Percentiles rank a stretch among this genome's conserved stretches.
Evolutionary conservation across 2,888 invertebrate species (phyloP).

Genomic region (Parapristionchus giblindavisi): DNA sequence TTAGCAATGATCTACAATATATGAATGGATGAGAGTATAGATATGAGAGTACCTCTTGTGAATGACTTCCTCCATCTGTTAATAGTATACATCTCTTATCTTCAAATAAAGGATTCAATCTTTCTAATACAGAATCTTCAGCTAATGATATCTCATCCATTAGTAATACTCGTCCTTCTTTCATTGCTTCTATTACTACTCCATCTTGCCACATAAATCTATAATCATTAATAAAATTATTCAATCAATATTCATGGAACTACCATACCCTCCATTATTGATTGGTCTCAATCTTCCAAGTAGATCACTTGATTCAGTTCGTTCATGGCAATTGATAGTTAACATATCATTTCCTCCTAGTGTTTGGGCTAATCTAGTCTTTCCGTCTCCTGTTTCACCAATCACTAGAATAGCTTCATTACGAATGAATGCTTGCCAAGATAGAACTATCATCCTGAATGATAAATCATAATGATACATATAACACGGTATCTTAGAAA

Average conservation of each 20-base stretch:
- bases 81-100: slow-evolving; percentile 88
- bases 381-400: slow-evolving; percentile 84
- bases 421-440: slow-evolving; percentile 83
- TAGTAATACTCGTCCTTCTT: slow-evolving; percentile 85
- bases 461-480: background rate
- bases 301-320: slow-evolving; percentile 97
- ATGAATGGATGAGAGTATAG: background rate
- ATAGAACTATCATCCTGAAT: slow-evolving; percentile 75
- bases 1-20: slow-evolving; percentile 72
- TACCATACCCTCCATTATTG: slow-evolving; percentile 53
- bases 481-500: too few species aligned
- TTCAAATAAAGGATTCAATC: slow-evolving; percentile 92
- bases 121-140: slow-evolving; percentile 83
- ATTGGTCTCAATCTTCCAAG: slow-evolving; percentile 93
- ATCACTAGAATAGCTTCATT: slow-evolving; percentile 93
- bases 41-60: slow-evolving; percentile 14
- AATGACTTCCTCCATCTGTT: slow-evolving; percentile 82
- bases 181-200: slow-evolving; percentile 90
- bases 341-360: slow-evolving; percentile 78
- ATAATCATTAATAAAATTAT: background rate
- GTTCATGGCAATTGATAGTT: slow-evolving; percentile 94
- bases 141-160: slow-evolving; percentile 99
- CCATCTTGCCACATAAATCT: slow-evolving; percentile 94
- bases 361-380: slow-evolving; percentile 71
- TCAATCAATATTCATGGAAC: background rate